Base-by-base conservation (phyloP, 2,888 invertebrate genomes). In the Athalia cordata region DNA sequence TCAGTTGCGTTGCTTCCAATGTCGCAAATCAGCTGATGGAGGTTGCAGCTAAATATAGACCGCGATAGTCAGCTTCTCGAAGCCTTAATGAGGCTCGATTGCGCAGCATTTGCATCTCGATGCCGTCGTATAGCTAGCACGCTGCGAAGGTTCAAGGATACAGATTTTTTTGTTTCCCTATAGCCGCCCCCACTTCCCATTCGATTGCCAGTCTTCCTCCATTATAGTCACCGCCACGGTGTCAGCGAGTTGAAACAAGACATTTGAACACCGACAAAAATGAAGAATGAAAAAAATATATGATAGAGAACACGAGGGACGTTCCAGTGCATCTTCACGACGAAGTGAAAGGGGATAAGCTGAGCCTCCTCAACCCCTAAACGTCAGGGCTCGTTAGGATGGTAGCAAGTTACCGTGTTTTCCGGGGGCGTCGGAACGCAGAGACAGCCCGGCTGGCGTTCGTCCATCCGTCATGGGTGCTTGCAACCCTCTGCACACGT, bases 361-460 rank as follows among this genome's bases (percentile, higher is more conserved):
- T 29, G 29, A 29, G 29, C 29, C 29, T 29, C 74, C 79, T 76
- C 82, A 78, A 81, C 83, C 88, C 87, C 84, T 47, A 84, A 87
- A 87, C 85, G 88, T 87, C 87, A 86, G 85, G 85, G 84, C 87
- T 88, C 87, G 88, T 88, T 88, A 88, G 86, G 83, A 85, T 83
- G 72, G 79, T 80, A 15, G 50, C 72, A 5, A 72, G 59, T 72
- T 13, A 11, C 13, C 15, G 59, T 72, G 8, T 59, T 52, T 62
- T 62, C n/a, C 62, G 8, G 62, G 15, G 47, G 15, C 45, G 57
- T 47, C 59, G 11, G 50, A 29, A 29, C 29, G 29, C 29, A 29
- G 29, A 29, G 29, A 2, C 29, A 29, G 29, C 29, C 29, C 29
- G 29, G 29, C 29, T 29, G 29, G 29, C n/a, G 55, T 55, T n/a